Base-by-base conservation (phyloP, 2,113 vertebrate genomes). In the Trichechus manatus region DNA sequence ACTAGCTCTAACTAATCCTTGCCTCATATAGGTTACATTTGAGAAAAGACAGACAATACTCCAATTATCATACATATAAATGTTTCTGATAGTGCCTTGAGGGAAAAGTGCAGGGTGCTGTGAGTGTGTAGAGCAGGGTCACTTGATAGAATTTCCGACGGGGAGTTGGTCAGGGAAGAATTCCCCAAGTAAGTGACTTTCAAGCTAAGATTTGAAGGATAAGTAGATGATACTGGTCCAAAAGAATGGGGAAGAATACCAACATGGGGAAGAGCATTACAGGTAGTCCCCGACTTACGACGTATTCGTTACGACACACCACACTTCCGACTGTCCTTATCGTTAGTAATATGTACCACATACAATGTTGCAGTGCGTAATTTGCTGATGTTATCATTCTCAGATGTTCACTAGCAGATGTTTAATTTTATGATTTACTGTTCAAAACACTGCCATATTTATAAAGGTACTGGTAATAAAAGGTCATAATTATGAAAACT, bases 31-130 rank as follows among this genome's bases (percentile, higher is more conserved):
- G 91, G 70, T 66, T 82, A 85, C 29, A 88, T 86, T 92, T 79
- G 82, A 84, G 74, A 95, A 95, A 68, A 93, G 64, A 85, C 4
- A 94, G 78, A 88, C 14, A 88, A 50, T 56, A 56, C 64, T 82
- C 42, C 59, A 91, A 93, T 17, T 53, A 74, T 13, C 93, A 93
- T 44, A 75, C n/a, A 82, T 86, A 91, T 27, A 79, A 78, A 68
- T 56, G 33, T 64, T 56, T 88, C 93, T 88, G 23, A 81, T n/a
- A 31, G 78, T 66, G 19, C 27, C 61, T 47, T 47, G 47, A 47
- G 47, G 47, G 47, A 47, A 47, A 47, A 7, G 47, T 47, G 10
- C 47, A 47, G 47, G 47, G 47, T 50, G 20, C 14, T 77, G 14
- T 36, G 56, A 85, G 5, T 39, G 11, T 92, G 56, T 44, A 47